These are phyloP conservation scores for Antechinus flavipes DNA, from an alignment of 2,113 vertebrate genomes.

Conservation along the genomic window DNA sequence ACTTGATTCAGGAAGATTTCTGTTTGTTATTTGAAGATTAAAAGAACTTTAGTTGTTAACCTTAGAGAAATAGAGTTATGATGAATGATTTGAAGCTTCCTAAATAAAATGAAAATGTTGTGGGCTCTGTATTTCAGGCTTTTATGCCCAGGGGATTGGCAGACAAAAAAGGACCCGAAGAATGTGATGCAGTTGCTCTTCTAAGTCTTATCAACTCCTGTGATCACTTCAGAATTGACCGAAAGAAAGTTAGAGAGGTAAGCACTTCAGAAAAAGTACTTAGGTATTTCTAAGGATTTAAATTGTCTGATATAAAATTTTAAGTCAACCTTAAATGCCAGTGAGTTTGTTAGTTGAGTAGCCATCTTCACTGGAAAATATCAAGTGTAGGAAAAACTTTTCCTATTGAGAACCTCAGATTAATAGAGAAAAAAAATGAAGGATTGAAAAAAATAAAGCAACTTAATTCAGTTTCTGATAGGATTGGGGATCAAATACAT, in stretches of 20 bases:
- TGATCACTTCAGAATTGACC: slow-evolving; percentile 82
- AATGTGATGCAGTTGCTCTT: slow-evolving; percentile 88
- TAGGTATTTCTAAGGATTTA: not conserved
- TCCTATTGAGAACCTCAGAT: not conserved
- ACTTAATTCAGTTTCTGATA: not conserved
- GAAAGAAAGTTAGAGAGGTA: slow-evolving; percentile 86
- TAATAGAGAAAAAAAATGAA: not conserved
- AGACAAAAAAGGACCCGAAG: slow-evolving; percentile 73
- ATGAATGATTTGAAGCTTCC: not conserved
- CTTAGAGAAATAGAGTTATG: not conserved
- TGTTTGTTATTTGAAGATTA: not conserved
- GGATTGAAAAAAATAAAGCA: not conserved
- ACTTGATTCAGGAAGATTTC: slow-evolving; percentile 5
- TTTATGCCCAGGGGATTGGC: slow-evolving; percentile 90
- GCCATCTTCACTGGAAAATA: not conserved
- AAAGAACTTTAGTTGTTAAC: slow-evolving; percentile 27
- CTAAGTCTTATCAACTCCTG: slow-evolving; percentile 90
- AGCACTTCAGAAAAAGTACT: slow-evolving; percentile 40
- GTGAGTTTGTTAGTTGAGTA: not conserved
- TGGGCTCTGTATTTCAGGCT: slow-evolving; percentile 79
- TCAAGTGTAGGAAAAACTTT: not conserved
- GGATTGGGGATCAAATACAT: not conserved
- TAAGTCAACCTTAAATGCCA: not conserved
- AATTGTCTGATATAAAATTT: not conserved
- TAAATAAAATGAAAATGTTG: not conserved